phyloP scores from a whole-genome alignment of 2,113 vertebrate genomes.

The Synchiropus splendidus region DNA sequence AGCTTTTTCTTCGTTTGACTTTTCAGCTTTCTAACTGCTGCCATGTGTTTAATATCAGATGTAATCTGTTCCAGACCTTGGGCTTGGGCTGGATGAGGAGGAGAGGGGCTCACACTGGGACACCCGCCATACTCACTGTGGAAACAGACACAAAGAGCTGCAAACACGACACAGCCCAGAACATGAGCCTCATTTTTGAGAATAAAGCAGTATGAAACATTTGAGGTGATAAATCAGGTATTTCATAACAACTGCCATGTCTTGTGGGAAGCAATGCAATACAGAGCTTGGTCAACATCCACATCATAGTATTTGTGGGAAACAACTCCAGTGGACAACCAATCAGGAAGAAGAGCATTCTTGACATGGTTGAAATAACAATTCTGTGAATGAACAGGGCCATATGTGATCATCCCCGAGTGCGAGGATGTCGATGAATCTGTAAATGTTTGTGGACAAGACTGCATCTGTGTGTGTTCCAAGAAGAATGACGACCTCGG shows the following conservation, averaged over 20 bases:
- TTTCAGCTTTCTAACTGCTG: conserved; percentile 64
- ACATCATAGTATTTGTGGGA: conserved; percentile 9
- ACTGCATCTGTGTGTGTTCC: conserved; percentile 29
- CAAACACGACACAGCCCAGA: conserved; percentile 14
- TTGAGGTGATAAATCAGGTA: conserved; percentile 2
- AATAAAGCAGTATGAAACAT: background rate
- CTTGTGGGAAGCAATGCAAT: background rate
- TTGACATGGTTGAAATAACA: conserved; percentile 50
- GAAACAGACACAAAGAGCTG: conserved; percentile 42
- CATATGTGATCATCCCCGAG: conserved; percentile 15
- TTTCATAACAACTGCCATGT: conserved; percentile 1
- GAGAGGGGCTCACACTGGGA: conserved; percentile 46
- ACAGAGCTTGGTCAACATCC: conserved; percentile 9
- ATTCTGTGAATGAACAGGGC: conserved; percentile 18
- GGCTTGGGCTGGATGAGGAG: conserved; percentile 43
- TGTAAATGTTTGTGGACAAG: conserved; percentile 27
- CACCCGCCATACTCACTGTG: conserved; percentile 41
- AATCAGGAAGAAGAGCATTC: conserved; percentile 37
- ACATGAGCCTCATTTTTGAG: conserved; percentile 5
- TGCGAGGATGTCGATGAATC: conserved; percentile 16
- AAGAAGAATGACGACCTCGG: conserved; percentile 17
- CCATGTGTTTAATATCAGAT: conserved; percentile 77
- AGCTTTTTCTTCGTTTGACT: conserved; percentile 39
- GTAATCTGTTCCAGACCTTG: conserved; percentile 71
- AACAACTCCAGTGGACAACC: conserved; percentile 14